These are phyloP conservation scores for Tinea pellionella DNA, from an alignment of 2,888 invertebrate genomes.

Conservation along the genomic window DNA sequence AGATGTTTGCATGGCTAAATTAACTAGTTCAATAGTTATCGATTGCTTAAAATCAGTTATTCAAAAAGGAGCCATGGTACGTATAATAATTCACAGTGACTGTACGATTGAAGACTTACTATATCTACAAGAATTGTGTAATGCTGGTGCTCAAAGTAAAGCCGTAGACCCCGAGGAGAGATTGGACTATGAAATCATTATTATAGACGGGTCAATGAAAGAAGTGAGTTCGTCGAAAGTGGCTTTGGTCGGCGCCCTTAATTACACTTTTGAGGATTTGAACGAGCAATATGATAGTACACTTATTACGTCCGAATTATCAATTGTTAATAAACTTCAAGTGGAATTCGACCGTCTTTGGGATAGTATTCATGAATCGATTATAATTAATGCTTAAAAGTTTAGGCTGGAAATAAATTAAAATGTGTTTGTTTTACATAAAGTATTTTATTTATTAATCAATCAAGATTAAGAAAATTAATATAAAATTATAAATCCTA, in stretches of 20 bases:
- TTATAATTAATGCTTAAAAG: slow-evolving; percentile 17
- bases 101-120: slow-evolving; percentile 28
- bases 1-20: slow-evolving; percentile 41
- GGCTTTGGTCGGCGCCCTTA: slow-evolving; percentile 39
- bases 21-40: slow-evolving; percentile 33
- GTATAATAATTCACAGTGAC: slow-evolving; percentile 34
- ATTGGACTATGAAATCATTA: slow-evolving; percentile 41
- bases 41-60: slow-evolving; percentile 33
- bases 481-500: too few species aligned
- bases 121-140: slow-evolving; percentile 13
- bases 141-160: slow-evolving; percentile 36
- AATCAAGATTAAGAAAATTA: slow-evolving; percentile 13
- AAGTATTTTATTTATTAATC: slow-evolving; percentile 23
- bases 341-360: slow-evolving; percentile 45
- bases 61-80: slow-evolving; percentile 29
- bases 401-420: slow-evolving; percentile 17
- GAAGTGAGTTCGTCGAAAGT: slow-evolving; percentile 27
- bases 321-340: slow-evolving; percentile 29
- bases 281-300: slow-evolving; percentile 36
- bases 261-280: slow-evolving; percentile 31
- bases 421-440: slow-evolving; percentile 4
- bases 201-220: slow-evolving; percentile 30
- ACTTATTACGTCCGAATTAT: slow-evolving; percentile 34
- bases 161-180: slow-evolving; percentile 28
- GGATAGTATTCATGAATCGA: slow-evolving; percentile 21